Percentiles rank a stretch among this genome's conserved stretches.
Evolutionary conservation across 2,797 vertebrate genomes (phyloP).

Genomic region (Diceros bicornis): DNA sequence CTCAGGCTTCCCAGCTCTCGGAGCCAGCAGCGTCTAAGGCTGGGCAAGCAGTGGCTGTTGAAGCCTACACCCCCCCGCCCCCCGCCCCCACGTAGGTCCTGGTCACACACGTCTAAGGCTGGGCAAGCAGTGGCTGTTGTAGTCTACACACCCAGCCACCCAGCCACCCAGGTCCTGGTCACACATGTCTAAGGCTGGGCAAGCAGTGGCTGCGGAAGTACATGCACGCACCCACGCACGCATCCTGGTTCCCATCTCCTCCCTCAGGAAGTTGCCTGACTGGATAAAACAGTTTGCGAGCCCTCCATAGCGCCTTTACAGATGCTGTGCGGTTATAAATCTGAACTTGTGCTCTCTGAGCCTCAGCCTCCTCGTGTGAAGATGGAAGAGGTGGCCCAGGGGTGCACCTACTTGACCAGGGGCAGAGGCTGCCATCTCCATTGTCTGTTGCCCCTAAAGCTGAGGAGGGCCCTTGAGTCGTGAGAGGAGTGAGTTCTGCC

Average conservation of each 20-base stretch:
- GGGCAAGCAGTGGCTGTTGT: background rate
- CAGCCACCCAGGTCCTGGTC: too few relatives aligned
- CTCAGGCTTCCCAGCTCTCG: background rate
- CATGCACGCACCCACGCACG: background rate
- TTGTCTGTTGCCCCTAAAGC: too few relatives aligned
- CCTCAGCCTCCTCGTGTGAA: background rate
- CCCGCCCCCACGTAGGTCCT: too few relatives aligned
- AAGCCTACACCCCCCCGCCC: background rate
- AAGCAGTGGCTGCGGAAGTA: too few relatives aligned
- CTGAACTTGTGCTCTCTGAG: background rate
- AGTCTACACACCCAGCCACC: background rate
- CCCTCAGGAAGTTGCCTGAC: background rate
- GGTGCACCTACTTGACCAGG: accelerated
- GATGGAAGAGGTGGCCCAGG: background rate
- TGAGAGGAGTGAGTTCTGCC: accelerated
- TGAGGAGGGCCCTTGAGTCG: accelerated
- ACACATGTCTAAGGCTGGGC: background rate
- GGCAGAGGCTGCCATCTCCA: background rate
- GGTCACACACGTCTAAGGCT: too few relatives aligned
- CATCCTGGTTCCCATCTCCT: background rate
- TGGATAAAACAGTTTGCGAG: background rate
- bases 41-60: background rate
- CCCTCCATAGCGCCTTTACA: accelerated
- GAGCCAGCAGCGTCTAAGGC: background rate
- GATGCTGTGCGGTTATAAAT: background rate